These are phyloP conservation scores for Dascyllus trimaculatus DNA, from an alignment of 2,113 vertebrate species.

Conservation along the genomic window DNA sequence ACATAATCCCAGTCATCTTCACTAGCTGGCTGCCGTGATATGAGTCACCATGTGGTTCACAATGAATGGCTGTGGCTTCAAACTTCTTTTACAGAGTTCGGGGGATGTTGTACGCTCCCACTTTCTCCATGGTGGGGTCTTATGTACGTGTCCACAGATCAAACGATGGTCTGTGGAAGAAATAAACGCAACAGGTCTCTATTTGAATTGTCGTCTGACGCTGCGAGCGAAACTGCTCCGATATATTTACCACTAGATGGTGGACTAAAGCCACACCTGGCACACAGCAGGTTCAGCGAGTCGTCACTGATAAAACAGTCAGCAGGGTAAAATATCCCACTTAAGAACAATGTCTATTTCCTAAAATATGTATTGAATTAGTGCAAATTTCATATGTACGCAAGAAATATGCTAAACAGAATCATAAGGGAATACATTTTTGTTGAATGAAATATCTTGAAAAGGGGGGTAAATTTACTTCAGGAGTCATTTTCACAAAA, in stretches of 20 bases:
- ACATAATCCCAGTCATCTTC: constrained; percentile 59
- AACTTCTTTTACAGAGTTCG: constrained; percentile 35
- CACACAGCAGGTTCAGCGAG: not conserved
- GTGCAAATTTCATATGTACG: no score
- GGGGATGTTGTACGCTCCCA: not conserved
- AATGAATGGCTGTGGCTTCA: constrained; percentile 6
- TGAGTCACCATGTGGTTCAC: constrained; percentile 65
- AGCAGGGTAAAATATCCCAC: no score
- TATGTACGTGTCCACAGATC: not conserved
- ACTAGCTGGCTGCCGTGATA: constrained; percentile 42
- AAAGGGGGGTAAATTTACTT: no score
- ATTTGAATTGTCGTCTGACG: not conserved
- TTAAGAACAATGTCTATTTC: no score
- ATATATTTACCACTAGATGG: constrained; percentile 72
- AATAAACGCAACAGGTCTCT: constrained; percentile 67
- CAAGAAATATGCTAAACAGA: no score
- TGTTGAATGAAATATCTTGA: no score
- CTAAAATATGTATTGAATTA: no score
- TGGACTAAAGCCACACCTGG: constrained; percentile 61
- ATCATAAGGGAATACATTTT: no score
- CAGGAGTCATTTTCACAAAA: no score
- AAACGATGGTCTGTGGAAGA: not conserved
- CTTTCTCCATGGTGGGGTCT: not conserved
- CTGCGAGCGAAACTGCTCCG: not conserved
- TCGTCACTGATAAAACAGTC: no score